Evolutionary conservation across 2,888 invertebrate species (phyloP), one percentile per base, ranked within the genome.

Genomic region (Ceramica pisi): DNA sequence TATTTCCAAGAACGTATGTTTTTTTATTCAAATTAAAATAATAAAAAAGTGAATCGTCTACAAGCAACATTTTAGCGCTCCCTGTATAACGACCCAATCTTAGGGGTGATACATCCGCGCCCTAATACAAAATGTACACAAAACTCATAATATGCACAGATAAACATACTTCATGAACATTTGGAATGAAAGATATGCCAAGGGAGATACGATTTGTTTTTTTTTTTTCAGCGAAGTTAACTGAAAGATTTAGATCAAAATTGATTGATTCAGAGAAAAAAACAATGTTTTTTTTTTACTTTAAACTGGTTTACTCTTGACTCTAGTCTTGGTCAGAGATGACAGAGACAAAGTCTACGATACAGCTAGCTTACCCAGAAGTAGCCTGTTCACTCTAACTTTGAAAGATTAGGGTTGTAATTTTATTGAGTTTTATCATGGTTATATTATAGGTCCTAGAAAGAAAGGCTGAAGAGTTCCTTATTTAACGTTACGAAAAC

Each of bases 1-100:
- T n/a, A n/a, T n/a, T n/a, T n/a, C n/a, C n/a, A n/a, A n/a, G n/a
- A n/a, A n/a, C n/a, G n/a, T n/a, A n/a, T n/a, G n/a, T n/a, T n/a
- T n/a, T n/a, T 31, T 31, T 31, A 31, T 31, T 31, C 4, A 31
- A 31, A 14, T 41, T 4, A 41, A 38, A 14, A 41, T 31, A 31
- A 41, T 14, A 41, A 14, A 21, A 46, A 4, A 12, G 23, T n/a
- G 19, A 55, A 31, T 57, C 16, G 3, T 3, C 41, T 19, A 44
- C 16, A 44, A n/a, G 67, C 35, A 67, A 56, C 88, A 87, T 86
- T 80, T 88, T 89, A 88, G 75, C 69, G 66, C 71, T 51, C 81
- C 35, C 46, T 73, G 76, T 68, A 79, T 85, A 87, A 78, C 83
- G 80, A 78, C 59, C 72, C 81, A 86, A 78, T 71, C 76, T 60